Conservation (phyloP, 2,888 invertebrate genomes). For the Ophioninae sp. region DNA sequence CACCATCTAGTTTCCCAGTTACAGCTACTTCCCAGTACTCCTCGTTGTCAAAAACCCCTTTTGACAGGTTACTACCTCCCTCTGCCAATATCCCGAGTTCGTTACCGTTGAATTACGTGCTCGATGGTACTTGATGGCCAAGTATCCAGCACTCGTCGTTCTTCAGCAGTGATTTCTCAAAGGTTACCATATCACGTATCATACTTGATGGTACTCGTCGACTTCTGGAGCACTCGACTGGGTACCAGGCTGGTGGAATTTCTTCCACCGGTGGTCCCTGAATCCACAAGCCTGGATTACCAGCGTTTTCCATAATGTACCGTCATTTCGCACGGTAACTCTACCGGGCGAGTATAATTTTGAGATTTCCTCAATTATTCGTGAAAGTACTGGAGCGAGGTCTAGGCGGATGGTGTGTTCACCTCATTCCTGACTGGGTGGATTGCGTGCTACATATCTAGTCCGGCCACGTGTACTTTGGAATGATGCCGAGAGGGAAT, state of each 20-base stretch:
- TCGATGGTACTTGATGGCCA: too few relatives aligned
- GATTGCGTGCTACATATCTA: conserved; percentile 56
- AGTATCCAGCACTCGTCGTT: too few relatives aligned
- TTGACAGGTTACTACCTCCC: too few relatives aligned
- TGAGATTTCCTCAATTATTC: conserved; percentile 42
- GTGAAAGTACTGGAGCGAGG: conserved; percentile 15
- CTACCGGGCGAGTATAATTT: conserved; percentile 19
- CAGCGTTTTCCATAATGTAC: background rate
- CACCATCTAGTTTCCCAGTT: too few relatives aligned
- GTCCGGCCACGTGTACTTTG: conserved; percentile 44
- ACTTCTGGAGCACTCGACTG: too few relatives aligned
- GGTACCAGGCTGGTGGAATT: background rate
- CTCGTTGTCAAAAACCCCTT: too few relatives aligned
- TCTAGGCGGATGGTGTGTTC: conserved; percentile 22
- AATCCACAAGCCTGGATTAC: background rate
- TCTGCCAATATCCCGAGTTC: too few relatives aligned
- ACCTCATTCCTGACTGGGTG: conserved; percentile 37
- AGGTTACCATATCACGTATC: too few relatives aligned
- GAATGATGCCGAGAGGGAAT: conserved; percentile 39
- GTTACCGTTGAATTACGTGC: too few relatives aligned
- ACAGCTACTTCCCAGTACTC: too few relatives aligned
- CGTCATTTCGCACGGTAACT: conserved; percentile 18
- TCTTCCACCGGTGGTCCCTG: background rate
- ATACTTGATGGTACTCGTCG: too few relatives aligned
- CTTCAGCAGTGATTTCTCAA: too few relatives aligned